Conservation (phyloP, 2,888 invertebrate genomes). For the Aquatica leii region DNA sequence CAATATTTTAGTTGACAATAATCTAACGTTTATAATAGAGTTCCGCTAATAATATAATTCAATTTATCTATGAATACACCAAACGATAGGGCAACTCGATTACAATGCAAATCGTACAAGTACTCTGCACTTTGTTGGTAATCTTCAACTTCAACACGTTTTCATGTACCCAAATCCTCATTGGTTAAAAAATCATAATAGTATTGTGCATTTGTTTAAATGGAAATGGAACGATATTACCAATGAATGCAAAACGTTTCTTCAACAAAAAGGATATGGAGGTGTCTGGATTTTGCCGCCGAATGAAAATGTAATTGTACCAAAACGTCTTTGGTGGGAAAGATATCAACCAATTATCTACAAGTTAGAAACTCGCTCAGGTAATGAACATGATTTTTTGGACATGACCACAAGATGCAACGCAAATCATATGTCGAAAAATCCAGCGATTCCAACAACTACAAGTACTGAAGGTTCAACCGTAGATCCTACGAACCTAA, state of each 20-base stretch:
- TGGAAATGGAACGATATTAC: constrained; percentile 87
- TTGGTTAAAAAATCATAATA: constrained; percentile 66
- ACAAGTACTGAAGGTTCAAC: constrained; percentile 69
- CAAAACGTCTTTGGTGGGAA: constrained; percentile 84
- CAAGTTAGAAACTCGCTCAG: constrained; percentile 76
- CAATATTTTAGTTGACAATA: no score
- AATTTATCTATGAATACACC: no score
- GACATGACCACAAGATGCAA: constrained; percentile 85
- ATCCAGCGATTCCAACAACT: constrained; percentile 53
- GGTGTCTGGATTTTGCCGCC: constrained; percentile 80
- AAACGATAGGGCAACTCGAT: no score
- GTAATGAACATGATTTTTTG: constrained; percentile 74
- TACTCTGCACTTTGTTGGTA: background rate
- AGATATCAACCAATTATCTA: constrained; percentile 89
- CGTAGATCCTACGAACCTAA: constrained; percentile 60
- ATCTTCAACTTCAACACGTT: background rate
- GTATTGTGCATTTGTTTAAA: constrained; percentile 81
- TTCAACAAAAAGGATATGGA: constrained; percentile 76
- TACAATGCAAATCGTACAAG: background rate
- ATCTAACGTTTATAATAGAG: no score
- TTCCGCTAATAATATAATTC: no score
- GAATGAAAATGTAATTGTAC: constrained; percentile 73
- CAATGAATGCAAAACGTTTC: constrained; percentile 77
- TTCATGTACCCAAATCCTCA: constrained; percentile 63
- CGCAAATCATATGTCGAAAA: constrained; percentile 82